phyloP scores from a whole-genome alignment of 37 sponge, comb jelly and placozoan species.

The Beroe ovata region DNA sequence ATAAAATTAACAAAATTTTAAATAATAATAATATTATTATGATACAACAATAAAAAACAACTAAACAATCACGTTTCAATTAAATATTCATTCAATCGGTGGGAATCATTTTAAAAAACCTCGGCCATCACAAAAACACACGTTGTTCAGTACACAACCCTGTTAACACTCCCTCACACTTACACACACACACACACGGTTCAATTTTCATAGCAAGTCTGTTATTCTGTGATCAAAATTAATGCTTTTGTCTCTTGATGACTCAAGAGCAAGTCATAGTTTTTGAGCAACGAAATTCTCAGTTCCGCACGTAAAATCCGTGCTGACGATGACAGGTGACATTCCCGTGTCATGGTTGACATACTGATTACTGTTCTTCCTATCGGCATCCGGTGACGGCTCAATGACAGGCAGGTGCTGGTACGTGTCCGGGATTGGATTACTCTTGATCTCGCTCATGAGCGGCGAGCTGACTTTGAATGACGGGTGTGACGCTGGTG shows the following conservation, averaged over 20 bases:
- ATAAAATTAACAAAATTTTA: conserved; percentile 1
- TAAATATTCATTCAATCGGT: too few relatives aligned
- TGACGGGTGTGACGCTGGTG: not conserved
- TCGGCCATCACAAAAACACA: too few relatives aligned
- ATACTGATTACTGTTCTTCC: conserved; percentile 52
- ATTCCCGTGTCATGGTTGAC: conserved; percentile 2
- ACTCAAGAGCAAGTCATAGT: not conserved
- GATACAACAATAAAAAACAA: conserved; percentile 56
- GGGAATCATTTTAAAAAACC: too few relatives aligned
- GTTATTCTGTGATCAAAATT: not conserved
- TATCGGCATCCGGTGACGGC: conserved; percentile 5
- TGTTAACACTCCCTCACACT: not conserved
- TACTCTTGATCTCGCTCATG: conserved; percentile 28
- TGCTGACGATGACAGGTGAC: conserved; percentile 12
- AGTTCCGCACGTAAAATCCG: conserved; percentile 43
- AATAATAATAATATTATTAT: conserved; percentile 19
- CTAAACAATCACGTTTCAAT: conserved; percentile 33
- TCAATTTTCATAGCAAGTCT: not conserved
- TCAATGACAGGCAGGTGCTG: conserved; percentile 33
- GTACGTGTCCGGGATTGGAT: conserved; percentile 63
- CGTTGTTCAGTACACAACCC: not conserved
- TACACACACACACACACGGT: not conserved
- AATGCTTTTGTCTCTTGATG: too few relatives aligned
- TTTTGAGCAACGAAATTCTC: conserved; percentile 64
- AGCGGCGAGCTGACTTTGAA: not conserved